These are phyloP conservation scores for Teleiodes luculella DNA, from an alignment of 2,888 invertebrate species.

Conservation along the genomic window DNA sequence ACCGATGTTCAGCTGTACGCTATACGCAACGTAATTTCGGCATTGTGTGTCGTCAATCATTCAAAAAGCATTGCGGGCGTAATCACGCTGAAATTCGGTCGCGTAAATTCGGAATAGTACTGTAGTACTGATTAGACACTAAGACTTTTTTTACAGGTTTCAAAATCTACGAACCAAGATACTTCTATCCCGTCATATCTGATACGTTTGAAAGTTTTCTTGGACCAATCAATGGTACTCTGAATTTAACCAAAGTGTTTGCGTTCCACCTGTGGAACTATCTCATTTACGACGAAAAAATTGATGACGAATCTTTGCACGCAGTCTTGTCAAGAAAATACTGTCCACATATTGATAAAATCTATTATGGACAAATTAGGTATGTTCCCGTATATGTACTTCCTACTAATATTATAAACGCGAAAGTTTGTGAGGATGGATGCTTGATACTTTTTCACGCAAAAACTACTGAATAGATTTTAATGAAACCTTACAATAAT, in stretches of 20 bases:
- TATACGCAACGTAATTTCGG: no score
- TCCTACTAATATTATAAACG: neutral
- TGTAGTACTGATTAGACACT: no score
- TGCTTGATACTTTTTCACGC: no score
- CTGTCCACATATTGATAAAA: neutral
- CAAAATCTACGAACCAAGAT: neutral
- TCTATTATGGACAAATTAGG: neutral
- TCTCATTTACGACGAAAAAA: neutral
- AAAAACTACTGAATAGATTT: no score
- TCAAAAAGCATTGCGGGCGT: no score
- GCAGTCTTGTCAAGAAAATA: neutral
- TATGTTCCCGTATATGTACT: neutral
- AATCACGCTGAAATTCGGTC: no score
- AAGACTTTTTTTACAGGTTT: neutral
- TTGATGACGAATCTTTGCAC: neutral
- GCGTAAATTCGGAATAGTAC: no score
- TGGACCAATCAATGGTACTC: neutral
- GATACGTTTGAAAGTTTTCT: neutral
- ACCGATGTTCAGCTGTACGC: no score
- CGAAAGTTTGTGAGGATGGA: neutral
- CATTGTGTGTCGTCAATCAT: no score
- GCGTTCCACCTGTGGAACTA: neutral
- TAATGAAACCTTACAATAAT: no score
- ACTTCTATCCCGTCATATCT: neutral
- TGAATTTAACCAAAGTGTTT: neutral